Conservation (phyloP, 1,140 invertebrate species). For the Panagrolaimus sp. region DNA sequence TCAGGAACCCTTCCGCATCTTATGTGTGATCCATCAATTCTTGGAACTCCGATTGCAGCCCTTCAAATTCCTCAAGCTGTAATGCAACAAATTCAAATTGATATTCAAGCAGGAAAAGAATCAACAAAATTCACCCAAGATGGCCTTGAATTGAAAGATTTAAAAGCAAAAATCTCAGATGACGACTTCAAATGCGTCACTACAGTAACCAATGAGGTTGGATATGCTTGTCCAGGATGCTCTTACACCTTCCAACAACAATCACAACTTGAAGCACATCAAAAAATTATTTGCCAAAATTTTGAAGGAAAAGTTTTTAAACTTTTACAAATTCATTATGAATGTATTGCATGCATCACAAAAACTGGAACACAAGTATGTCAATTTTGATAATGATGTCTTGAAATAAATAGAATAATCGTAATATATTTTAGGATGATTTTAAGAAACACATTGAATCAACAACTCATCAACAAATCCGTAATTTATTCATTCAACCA, state of each 20-base stretch:
- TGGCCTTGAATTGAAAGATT: slow-evolving; percentile 32
- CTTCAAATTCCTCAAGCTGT: slow-evolving; percentile 56
- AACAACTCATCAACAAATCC: background rate
- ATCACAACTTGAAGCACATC: slow-evolving; percentile 50
- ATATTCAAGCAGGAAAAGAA: slow-evolving; percentile 37
- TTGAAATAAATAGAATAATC: background rate
- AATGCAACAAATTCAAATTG: slow-evolving; percentile 45
- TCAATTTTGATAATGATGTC: background rate
- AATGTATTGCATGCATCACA: slow-evolving; percentile 42
- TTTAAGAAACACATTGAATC: slow-evolving; percentile 5
- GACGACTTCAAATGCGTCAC: slow-evolving; percentile 34
- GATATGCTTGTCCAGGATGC: slow-evolving; percentile 55
- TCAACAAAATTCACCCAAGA: slow-evolving; percentile 51
- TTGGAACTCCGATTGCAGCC: slow-evolving; percentile 52
- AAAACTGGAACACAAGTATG: slow-evolving; percentile 54
- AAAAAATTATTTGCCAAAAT: slow-evolving; percentile 50
- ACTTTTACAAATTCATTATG: slow-evolving; percentile 56
- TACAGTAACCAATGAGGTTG: slow-evolving; percentile 44
- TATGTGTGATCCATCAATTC: slow-evolving; percentile 43
- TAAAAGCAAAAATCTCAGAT: slow-evolving; percentile 29
- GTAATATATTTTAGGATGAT: background rate
- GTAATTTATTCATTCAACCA: no score
- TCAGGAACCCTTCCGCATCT: slow-evolving; percentile 22
- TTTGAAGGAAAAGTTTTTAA: slow-evolving; percentile 43
- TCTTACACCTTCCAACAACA: slow-evolving; percentile 56